Evolutionary conservation across 2,113 vertebrate genomes (phyloP).

Genomic region (Elaphurus davidianus): DNA sequence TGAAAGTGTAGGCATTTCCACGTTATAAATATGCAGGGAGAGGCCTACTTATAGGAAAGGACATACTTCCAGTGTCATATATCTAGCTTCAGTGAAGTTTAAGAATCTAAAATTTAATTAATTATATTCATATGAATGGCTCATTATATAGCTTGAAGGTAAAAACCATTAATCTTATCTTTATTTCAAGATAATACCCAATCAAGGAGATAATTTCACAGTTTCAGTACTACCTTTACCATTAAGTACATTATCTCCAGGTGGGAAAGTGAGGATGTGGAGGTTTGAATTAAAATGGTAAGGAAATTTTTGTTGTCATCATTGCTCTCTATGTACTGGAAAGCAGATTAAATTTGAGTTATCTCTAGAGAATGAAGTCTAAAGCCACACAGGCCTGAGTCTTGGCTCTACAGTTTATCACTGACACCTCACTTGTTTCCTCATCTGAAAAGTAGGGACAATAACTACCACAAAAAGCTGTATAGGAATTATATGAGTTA

Average conservation of each 20-base stretch:
- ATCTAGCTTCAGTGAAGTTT: not conserved
- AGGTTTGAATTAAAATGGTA: not conserved
- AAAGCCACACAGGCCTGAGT: not conserved
- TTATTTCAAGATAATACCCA: not conserved
- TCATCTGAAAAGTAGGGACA: not conserved
- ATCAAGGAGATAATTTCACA: not conserved
- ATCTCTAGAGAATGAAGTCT: not conserved
- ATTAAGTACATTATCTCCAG: not conserved
- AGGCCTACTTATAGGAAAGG: not conserved
- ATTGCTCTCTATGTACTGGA: not conserved
- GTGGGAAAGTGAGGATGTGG: not conserved
- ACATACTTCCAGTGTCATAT: not conserved
- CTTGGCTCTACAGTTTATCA: not conserved
- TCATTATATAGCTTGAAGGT: not conserved
- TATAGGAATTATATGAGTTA: not conserved
- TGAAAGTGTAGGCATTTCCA: not conserved
- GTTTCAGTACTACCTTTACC: not conserved
- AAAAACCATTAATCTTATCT: not conserved
- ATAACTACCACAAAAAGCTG: not conserved
- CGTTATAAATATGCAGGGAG: not conserved
- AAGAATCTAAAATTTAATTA: constrained; percentile 17
- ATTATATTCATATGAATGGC: not conserved
- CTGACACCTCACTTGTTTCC: not conserved
- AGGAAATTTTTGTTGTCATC: not conserved
- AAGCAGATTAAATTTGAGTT: not conserved